These are phyloP conservation scores for Cydia amplana DNA, from an alignment of 1,140 invertebrate species.

Conservation along the genomic window DNA sequence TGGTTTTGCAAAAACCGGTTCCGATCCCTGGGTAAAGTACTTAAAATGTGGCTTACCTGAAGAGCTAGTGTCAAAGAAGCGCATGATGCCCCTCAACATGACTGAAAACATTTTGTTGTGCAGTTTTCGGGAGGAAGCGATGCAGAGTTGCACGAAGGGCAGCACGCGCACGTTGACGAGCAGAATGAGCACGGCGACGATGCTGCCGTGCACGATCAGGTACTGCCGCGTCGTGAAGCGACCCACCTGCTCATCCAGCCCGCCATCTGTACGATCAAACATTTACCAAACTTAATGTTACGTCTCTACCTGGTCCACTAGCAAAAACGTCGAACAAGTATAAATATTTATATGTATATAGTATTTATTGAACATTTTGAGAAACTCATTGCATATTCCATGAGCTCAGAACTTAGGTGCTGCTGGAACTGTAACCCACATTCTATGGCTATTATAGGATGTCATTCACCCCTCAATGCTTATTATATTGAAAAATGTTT, in stretches of 20 bases:
- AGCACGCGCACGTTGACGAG: slow-evolving; percentile 74
- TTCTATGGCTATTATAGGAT: no score
- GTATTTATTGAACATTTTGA: no score
- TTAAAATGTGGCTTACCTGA: slow-evolving; percentile 77
- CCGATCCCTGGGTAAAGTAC: no score
- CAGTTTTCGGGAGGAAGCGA: slow-evolving; percentile 81
- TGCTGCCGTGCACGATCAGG: slow-evolving; percentile 60
- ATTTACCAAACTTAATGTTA: slow-evolving; percentile 26
- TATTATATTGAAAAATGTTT: no score
- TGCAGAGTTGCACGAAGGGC: slow-evolving; percentile 80
- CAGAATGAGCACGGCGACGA: slow-evolving; percentile 49
- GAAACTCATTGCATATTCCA: no score
- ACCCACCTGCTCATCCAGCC: slow-evolving; percentile 62
- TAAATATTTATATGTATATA: no score
- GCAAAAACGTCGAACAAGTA: no score
- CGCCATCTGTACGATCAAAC: slow-evolving; percentile 50
- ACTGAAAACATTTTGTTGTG: slow-evolving; percentile 83
- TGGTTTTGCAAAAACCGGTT: no score
- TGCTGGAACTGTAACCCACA: no score
- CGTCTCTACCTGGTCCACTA: not conserved
- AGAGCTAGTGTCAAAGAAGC: slow-evolving; percentile 92
- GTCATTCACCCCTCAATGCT: no score
- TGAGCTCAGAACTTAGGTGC: no score
- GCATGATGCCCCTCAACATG: slow-evolving; percentile 87
- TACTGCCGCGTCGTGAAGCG: slow-evolving; percentile 66